phyloP scores from a whole-genome alignment of 2,888 invertebrate species.

The Nomada ferruginata region DNA sequence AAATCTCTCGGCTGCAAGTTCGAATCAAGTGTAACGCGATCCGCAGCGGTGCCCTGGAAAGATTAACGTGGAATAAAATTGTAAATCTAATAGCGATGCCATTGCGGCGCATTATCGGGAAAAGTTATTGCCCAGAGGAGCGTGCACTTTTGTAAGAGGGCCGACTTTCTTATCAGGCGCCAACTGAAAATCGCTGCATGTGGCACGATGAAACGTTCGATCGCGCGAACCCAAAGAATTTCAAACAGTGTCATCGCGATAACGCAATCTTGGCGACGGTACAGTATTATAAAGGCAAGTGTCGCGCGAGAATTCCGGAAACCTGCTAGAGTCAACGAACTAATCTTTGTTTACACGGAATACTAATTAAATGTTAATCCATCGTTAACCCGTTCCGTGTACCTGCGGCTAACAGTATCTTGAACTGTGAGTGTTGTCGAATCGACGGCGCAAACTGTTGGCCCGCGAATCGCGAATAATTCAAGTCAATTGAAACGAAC shows the following conservation, averaged over 20 bases:
- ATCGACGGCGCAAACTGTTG: conserved; percentile 3
- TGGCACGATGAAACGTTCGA: conserved; percentile 7
- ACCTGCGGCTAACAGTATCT: neutral
- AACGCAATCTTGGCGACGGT: conserved; percentile 19
- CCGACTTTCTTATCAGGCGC: conserved; percentile 2
- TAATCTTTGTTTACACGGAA: conserved; percentile 34
- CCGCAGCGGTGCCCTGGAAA: too few species aligned
- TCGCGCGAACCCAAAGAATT: conserved; percentile 7
- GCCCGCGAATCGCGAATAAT: conserved; percentile 9
- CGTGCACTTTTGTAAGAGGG: neutral
- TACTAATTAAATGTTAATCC: conserved; percentile 33
- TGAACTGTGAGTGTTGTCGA: neutral
- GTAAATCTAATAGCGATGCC: too few species aligned
- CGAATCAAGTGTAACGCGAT: too few species aligned
- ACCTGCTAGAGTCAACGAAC: conserved; percentile 37
- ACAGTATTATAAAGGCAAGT: neutral
- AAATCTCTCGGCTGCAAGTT: too few species aligned
- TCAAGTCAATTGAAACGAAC: conserved; percentile 8
- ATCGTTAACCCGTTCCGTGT: neutral
- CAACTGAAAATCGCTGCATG: neutral
- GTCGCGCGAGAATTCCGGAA: conserved; percentile 14
- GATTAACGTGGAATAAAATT: too few species aligned
- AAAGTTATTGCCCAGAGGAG: neutral
- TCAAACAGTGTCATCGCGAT: conserved; percentile 39
- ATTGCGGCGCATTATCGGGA: too few species aligned